Conservation (phyloP, 37 sponge, comb jelly and placozoan genomes). For the Tethya wilhelma region DNA sequence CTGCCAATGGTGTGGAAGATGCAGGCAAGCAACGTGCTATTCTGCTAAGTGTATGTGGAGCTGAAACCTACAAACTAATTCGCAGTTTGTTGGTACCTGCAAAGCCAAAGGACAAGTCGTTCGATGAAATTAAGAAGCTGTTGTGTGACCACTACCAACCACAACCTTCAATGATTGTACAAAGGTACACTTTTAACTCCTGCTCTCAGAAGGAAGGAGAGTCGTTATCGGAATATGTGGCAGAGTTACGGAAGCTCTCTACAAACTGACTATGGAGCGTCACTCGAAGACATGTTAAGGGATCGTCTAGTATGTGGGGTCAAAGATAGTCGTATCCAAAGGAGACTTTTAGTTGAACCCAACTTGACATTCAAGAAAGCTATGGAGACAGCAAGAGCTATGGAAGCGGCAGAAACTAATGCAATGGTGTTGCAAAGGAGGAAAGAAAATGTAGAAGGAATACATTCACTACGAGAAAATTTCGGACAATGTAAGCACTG, state of each 20-base stretch:
- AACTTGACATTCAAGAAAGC: constrained; percentile 28
- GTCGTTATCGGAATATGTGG: constrained; percentile 30
- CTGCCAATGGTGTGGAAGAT: too few relatives aligned
- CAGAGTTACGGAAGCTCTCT: constrained; percentile 22
- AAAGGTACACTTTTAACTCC: constrained; percentile 35
- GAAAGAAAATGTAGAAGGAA: too few relatives aligned
- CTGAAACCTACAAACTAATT: too few relatives aligned
- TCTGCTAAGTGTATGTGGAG: too few relatives aligned
- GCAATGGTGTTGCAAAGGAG: too few relatives aligned
- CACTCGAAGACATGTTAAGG: constrained; percentile 29
- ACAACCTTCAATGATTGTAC: constrained; percentile 11
- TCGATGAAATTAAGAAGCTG: constrained; percentile 14
- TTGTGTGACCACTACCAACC: constrained; percentile 35
- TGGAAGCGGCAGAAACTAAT: constrained; percentile 36
- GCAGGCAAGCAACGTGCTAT: too few relatives aligned
- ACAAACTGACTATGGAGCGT: constrained; percentile 31
- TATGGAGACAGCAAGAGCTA: constrained; percentile 4
- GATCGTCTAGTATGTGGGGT: constrained; percentile 51
- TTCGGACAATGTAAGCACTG: too few relatives aligned
- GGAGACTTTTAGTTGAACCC: constrained; percentile 6
- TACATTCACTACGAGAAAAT: too few relatives aligned
- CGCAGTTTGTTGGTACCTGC: too few relatives aligned
- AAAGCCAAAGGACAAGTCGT: constrained; percentile 44
- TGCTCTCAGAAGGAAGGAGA: constrained; percentile 28
- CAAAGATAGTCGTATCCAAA: constrained; percentile 6